Percentiles rank a stretch among this genome's conserved stretches.
Conservation (phyloP, 1,140 invertebrate species). For the Heliconius hermathena region DNA sequence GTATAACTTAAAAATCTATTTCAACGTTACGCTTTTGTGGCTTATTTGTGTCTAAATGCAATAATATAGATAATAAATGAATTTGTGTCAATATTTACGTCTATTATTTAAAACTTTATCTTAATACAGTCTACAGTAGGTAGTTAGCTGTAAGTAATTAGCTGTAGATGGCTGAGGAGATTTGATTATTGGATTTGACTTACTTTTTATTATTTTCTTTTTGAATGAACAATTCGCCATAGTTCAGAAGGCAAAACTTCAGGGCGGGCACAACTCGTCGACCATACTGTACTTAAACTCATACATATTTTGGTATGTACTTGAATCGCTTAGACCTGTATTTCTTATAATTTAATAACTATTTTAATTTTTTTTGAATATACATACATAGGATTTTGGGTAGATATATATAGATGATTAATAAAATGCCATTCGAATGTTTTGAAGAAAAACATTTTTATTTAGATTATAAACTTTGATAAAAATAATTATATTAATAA, state of each 20-base stretch:
- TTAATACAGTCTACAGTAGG: neutral
- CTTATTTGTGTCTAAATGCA: slow-evolving; percentile 39
- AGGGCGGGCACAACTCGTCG: too few species aligned
- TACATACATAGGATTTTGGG: neutral
- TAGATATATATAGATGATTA: slow-evolving; percentile 29
- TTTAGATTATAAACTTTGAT: slow-evolving; percentile 82
- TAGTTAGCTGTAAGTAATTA: neutral
- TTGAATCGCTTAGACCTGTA: neutral
- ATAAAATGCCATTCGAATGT: slow-evolving; percentile 55
- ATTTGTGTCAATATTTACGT: neutral
- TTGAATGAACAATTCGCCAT: neutral
- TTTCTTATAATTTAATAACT: neutral
- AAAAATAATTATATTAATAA: slow-evolving; percentile 82
- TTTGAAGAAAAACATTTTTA: slow-evolving; percentile 82
- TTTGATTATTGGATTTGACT: too few species aligned
- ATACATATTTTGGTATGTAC: neutral
- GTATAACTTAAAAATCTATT: slow-evolving; percentile 16
- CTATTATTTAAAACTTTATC: neutral
- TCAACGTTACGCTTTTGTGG: slow-evolving; percentile 33
- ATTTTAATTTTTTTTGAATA: too few species aligned
- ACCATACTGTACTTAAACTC: too few species aligned
- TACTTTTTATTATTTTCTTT: too few species aligned
- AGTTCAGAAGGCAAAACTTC: too few species aligned
- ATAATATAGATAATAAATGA: slow-evolving; percentile 26
- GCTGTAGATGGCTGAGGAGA: too few species aligned